phyloP scores from a whole-genome alignment of 2,113 vertebrate species.

The Hemiscyllium ocellatum region DNA sequence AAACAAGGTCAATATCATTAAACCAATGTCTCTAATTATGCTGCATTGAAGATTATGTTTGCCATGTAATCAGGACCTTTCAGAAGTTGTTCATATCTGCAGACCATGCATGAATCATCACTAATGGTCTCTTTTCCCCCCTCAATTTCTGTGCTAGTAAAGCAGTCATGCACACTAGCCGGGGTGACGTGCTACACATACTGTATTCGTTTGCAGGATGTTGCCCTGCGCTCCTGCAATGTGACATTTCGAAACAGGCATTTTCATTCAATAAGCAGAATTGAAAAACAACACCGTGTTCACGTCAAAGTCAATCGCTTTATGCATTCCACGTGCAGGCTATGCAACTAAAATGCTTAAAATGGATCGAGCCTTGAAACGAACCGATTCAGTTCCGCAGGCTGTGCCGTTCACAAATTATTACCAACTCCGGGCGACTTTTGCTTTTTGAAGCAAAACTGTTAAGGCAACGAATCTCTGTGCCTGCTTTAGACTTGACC shows the following conservation, averaged over 20 bases:
- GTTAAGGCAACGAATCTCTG: no score
- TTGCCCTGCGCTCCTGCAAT: background rate
- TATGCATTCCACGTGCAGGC: background rate
- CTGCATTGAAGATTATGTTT: background rate
- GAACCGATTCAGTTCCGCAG: background rate
- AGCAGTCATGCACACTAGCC: background rate
- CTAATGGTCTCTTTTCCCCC: background rate
- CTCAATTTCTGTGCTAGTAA: background rate
- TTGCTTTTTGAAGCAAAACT: no score
- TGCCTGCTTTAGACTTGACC: background rate
- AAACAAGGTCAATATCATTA: background rate
- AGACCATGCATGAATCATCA: background rate
- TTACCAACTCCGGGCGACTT: background rate
- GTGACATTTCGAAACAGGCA: background rate
- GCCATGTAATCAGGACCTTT: background rate
- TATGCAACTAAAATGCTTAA: background rate
- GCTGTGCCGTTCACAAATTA: background rate
- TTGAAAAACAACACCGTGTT: background rate
- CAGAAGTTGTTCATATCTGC: constrained; percentile 3
- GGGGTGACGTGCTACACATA: background rate
- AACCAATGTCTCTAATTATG: background rate
- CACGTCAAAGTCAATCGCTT: background rate
- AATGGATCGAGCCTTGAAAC: background rate
- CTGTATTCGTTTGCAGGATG: background rate
- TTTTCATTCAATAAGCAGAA: background rate